Evolutionary conservation across 2,888 invertebrate species (phyloP).

Genomic region (Cosmia trapezina): DNA sequence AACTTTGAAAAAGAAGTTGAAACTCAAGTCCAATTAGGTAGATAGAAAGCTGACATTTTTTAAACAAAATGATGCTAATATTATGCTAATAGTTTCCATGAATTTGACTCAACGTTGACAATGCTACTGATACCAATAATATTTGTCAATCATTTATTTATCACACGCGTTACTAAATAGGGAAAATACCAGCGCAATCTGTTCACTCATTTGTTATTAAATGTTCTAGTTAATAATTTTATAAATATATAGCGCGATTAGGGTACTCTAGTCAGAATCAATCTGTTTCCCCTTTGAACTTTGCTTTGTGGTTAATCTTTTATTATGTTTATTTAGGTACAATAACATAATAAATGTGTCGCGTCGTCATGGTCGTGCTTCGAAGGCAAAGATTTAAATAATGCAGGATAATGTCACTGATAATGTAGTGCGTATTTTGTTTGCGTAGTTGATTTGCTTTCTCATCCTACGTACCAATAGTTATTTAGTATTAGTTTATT

Average conservation of each 20-base stretch:
- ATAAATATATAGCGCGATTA: constrained; percentile 11
- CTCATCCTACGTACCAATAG: too few relatives aligned
- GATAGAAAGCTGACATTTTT: not conserved
- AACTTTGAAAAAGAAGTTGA: not conserved
- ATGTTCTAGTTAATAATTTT: constrained; percentile 22
- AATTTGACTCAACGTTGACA: not conserved
- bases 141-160: constrained; percentile 12
- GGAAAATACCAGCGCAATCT: constrained; percentile 18
- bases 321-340: not conserved
- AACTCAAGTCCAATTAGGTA: not conserved
- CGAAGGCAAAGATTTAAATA: not conserved
- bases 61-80: not conserved
- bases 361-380: not conserved
- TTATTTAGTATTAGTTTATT: too few relatives aligned
- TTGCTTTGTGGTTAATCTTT: constrained; percentile 39
- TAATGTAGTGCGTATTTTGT: not conserved
- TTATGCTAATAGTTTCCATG: not conserved
- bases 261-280: constrained; percentile 10
- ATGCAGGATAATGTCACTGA: too few relatives aligned
- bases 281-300: constrained; percentile 40
- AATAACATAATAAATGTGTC: not conserved
- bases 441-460: too few relatives aligned
- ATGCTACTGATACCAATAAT: not conserved
- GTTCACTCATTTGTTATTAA: not conserved
- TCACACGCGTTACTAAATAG: constrained; percentile 1